Conservation (phyloP, 2,888 invertebrate genomes). For the Limnephilus rhombicus region DNA sequence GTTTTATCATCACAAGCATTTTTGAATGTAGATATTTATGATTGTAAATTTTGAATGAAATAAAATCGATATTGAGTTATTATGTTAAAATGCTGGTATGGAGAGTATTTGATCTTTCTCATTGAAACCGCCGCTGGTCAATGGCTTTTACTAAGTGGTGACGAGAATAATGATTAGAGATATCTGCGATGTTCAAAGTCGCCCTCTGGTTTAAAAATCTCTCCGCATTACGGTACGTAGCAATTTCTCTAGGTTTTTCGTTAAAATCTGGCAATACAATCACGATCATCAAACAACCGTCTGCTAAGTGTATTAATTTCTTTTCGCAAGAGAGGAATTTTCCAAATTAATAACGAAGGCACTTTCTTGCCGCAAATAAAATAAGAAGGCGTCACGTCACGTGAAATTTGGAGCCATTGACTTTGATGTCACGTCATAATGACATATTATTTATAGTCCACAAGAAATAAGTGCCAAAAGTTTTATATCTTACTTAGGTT, state of each 20-base stretch:
- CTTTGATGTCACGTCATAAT: not conserved
- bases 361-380: not conserved
- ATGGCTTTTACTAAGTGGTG: no score
- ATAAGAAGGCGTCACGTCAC: not conserved
- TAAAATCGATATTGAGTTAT: no score
- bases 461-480: not conserved
- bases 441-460: not conserved
- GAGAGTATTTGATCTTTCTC: no score
- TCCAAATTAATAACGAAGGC: not conserved
- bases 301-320: not conserved
- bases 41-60: no score
- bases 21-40: no score
- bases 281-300: not conserved
- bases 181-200: no score
- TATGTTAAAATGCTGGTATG: no score
- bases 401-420: not conserved
- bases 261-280: not conserved
- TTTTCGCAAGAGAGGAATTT: not conserved
- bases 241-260: not conserved
- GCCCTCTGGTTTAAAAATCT: no score
- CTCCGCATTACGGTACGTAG: no score
- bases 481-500: not conserved
- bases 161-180: no score
- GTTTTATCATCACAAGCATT: no score
- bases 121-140: no score